Percentiles rank a stretch among this genome's conserved stretches.
Evolutionary conservation across 2,113 vertebrate species (phyloP).

Genomic region (Isurus oxyrinchus): DNA sequence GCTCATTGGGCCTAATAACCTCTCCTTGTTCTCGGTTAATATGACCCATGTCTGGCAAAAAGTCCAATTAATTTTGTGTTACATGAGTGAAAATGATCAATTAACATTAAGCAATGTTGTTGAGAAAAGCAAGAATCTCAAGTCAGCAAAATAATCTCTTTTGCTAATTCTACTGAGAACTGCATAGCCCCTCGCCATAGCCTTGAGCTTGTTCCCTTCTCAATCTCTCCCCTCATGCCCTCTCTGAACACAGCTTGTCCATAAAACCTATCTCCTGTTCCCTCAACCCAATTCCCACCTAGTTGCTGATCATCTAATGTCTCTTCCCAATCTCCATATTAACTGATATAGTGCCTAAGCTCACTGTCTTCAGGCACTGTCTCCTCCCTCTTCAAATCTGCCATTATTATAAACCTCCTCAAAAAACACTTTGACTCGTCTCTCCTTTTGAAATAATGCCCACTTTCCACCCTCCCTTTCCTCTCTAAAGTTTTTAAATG

Average conservation of each 20-base stretch:
- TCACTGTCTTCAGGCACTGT: neutral
- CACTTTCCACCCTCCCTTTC: neutral
- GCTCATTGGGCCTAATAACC: neutral
- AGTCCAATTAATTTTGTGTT: neutral
- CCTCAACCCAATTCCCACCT: neutral
- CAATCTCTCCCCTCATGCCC: neutral
- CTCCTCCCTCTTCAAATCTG: too few relatives aligned
- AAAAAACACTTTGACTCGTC: neutral
- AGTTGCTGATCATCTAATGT: neutral
- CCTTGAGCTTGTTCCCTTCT: neutral
- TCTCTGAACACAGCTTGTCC: neutral
- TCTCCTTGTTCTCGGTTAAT: neutral
- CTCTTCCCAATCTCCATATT: neutral
- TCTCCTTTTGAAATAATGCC: neutral
- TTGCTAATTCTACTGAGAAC: neutral
- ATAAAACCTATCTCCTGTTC: neutral
- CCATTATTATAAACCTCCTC: neutral
- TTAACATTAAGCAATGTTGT: neutral
- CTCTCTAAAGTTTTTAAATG: neutral
- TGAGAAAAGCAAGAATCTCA: neutral
- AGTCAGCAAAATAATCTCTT: neutral
- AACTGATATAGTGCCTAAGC: neutral
- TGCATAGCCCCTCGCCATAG: neutral
- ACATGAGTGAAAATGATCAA: neutral
- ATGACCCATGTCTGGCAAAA: neutral